Base-by-base conservation (phyloP, 2,888 invertebrate genomes). In the Cyclophora punctaria region DNA sequence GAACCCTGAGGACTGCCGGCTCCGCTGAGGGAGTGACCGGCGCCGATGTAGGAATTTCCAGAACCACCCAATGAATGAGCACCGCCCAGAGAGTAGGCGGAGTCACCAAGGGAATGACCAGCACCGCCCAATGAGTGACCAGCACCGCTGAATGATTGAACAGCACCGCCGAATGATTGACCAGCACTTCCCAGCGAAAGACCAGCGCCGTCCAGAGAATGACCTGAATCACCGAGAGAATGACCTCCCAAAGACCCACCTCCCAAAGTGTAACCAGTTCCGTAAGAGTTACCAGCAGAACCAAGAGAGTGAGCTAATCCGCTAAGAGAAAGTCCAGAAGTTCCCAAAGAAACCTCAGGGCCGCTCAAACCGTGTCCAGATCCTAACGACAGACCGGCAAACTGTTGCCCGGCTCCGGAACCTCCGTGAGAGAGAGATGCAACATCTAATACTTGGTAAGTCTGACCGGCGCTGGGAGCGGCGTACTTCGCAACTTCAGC, bases 401-500 rank as follows among this genome's bases (percentile, higher is more conserved):
- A 20, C 20, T 20, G 20, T 20, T 20, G 20, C 20, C 20, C 20
- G 20, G 20, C 20, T 20, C 20, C 20, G n/a, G 60, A 56, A 47
- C 66, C 67, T 49, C 69, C 64, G 7, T 66, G 57, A 3, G 64
- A 58, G 7, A 69, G 34, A 34, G 44, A 44, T 6, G 34, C 6
- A 34, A 59, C 57, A 42, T 63, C 64, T 5, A 37, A 5, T 5
- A 5, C 37, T 37, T 37, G 37, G 37, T 37, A 5, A 37, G 75
- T 67, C 6, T 74, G 71, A 6, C 74, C 72, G 49, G 75, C 58
- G 51, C 62, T 75, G 7, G 75, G 73, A 47, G 71, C 63, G 7
- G 69, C 71, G 49, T 80, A 81, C 20, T 59, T 67, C 5, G 71
- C 55, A 41, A 63, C 51, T n/a, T 62, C 66, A 34, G 71, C 73